Evolutionary conservation across 2,888 invertebrate species (phyloP), one percentile per base, ranked within the genome.

Genomic region (Ophioninae sp.): DNA sequence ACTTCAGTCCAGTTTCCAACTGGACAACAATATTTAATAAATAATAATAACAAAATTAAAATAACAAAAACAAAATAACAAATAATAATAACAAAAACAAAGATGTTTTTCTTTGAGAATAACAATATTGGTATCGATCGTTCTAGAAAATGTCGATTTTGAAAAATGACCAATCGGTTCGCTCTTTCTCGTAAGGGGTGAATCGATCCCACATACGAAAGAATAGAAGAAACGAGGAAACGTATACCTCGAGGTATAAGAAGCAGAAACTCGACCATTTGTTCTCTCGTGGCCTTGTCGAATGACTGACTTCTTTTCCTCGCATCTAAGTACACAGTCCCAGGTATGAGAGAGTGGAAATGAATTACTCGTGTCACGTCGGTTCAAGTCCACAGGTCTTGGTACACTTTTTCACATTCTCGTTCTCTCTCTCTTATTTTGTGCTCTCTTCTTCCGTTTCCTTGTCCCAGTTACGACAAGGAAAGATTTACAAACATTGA

Each of bases 351-450:
- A 61, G 78, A 81, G 74, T 39, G 81, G 83, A 72, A 72, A 50
- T 78, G 77, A 83, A 78, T 80, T 74, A 78, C 74, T 50, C 74
- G 80, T 78, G 70, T 83, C 81, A 70, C 39, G 56, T 65, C 20
- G 59, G 74, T 78, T 83, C 80, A 81, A 72, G 81, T 75, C 77
- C 74, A 56, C 56, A 41, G 20, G 76, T n/a, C 57, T 72, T 37
- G 50, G 20, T 23, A 50, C 20, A n/a, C n/a, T 79, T 65, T 70
- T 61, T 72, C 67, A 21, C 20, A 50, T 7, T 59, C 68, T 68
- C 64, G 21, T 8, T 65, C 39, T 62, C 41, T 44, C 39, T 59
- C 17, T 37, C 44, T 41, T 41, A 23, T 61, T 62, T 23, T 37
- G 10, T 10, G 10, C 67, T 68, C 41, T 70, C 74, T 44, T 41